Evolutionary conservation across 1,140 invertebrate genomes (phyloP).

Genomic region (Hirudo medicinalis): DNA sequence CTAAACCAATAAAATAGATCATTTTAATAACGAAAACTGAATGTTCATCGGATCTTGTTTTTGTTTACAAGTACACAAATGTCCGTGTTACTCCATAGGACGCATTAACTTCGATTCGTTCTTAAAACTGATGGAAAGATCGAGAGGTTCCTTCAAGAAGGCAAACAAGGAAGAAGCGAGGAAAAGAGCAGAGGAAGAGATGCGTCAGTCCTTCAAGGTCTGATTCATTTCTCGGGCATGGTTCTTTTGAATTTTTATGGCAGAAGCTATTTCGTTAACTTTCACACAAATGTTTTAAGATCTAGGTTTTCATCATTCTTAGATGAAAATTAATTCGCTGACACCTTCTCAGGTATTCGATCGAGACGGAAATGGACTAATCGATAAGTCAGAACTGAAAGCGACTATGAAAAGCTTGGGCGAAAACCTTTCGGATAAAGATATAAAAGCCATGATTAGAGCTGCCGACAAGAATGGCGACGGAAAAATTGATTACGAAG

Average conservation of each 20-base stretch:
- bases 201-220: slow-evolving; percentile 14
- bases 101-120: slow-evolving; percentile 3
- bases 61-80: too few relatives aligned
- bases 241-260: neutral
- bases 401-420: slow-evolving; percentile 22
- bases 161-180: slow-evolving; percentile 1
- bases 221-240: neutral
- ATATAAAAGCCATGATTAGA: slow-evolving; percentile 23
- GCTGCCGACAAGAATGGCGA: slow-evolving; percentile 24
- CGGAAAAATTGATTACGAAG: slow-evolving; percentile 24
- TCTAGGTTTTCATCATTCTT: neutral
- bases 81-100: neutral
- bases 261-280: neutral
- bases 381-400: slow-evolving; percentile 20
- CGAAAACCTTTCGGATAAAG: slow-evolving; percentile 21
- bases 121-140: slow-evolving; percentile 11
- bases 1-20: too few relatives aligned
- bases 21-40: too few relatives aligned
- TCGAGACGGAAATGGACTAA: slow-evolving; percentile 21
- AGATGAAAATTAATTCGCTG: neutral
- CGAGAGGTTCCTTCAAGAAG: neutral
- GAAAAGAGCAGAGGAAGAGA: slow-evolving; percentile 7
- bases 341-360: slow-evolving; percentile 15
- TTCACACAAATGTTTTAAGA: neutral
- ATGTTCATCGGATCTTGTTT: too few relatives aligned